phyloP scores from a whole-genome alignment of 2,888 invertebrate species.

The Teleiodes luculella region DNA sequence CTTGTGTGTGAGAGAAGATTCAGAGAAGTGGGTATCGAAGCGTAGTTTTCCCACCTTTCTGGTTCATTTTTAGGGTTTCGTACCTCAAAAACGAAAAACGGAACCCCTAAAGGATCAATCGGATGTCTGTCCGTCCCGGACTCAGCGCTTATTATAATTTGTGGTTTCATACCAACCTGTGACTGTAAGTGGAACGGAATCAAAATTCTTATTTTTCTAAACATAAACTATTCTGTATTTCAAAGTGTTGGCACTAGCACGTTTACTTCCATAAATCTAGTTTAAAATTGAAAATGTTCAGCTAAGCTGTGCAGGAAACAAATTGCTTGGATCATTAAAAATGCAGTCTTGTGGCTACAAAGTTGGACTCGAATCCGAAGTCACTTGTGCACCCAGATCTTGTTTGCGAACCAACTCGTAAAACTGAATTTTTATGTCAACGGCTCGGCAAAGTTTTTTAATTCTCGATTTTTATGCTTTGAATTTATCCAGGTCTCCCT shows the following conservation, averaged over 20 bases:
- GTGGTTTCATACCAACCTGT: neutral
- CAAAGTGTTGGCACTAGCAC: too few relatives aligned
- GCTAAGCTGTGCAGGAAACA: conserved; percentile 29
- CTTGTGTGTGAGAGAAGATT: too few relatives aligned
- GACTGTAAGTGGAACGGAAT: neutral
- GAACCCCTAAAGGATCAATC: too few relatives aligned
- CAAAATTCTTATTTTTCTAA: neutral
- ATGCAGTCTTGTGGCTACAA: conserved; percentile 33
- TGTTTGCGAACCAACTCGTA: conserved; percentile 40
- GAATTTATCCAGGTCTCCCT: conserved; percentile 26
- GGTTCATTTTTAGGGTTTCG: too few relatives aligned
- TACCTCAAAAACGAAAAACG: too few relatives aligned
- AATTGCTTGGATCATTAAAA: conserved; percentile 37
- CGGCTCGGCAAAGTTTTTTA: conserved; percentile 57
- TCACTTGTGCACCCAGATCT: conserved; percentile 26
- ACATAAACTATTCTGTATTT: too few relatives aligned
- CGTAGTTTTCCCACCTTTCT: too few relatives aligned
- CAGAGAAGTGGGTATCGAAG: too few relatives aligned
- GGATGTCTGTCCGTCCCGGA: too few relatives aligned
- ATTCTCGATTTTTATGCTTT: conserved; percentile 47
- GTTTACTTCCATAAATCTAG: too few relatives aligned
- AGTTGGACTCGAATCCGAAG: conserved; percentile 10
- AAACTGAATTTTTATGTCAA: conserved; percentile 58
- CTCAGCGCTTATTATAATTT: too few relatives aligned
- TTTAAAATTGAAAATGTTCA: neutral